Percentiles rank a stretch among this genome's conserved stretches.
These are phyloP conservation scores for Grammomys surdaster DNA, from an alignment of 2,113 vertebrate species.

Conservation along the genomic window DNA sequence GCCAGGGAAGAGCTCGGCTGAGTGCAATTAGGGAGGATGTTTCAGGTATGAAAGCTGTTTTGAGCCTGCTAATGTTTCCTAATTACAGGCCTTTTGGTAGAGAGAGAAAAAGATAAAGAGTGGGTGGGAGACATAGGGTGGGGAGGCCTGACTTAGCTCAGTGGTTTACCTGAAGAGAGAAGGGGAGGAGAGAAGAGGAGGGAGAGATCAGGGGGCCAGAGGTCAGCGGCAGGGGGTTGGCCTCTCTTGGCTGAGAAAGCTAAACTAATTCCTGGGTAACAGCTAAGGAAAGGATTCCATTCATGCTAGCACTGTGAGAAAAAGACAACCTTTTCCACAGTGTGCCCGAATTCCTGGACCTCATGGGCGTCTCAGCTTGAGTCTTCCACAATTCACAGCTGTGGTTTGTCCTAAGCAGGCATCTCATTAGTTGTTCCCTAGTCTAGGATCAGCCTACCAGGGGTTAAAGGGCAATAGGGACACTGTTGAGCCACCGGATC, in stretches of 20 bases:
- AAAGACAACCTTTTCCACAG: not conserved
- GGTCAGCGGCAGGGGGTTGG: not conserved
- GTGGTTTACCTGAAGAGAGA: constrained; percentile 64
- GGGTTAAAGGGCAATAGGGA: not conserved
- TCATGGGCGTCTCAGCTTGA: not conserved
- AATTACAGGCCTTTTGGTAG: constrained; percentile 91
- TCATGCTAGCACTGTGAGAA: not conserved
- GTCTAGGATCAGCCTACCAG: not conserved
- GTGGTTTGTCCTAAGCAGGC: not conserved
- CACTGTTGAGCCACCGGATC: too few relatives aligned
- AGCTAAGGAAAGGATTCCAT: not conserved
- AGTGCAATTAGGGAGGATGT: constrained; percentile 91
- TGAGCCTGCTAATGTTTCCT: constrained; percentile 91
- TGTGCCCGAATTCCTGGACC: not conserved
- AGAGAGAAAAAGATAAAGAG: constrained; percentile 81
- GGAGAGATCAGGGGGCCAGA: not conserved
- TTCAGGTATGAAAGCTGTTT: constrained; percentile 92
- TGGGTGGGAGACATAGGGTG: constrained; percentile 76
- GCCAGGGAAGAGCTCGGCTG: constrained; percentile 90
- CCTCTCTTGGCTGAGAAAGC: constrained; percentile 1
- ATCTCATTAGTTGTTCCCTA: not conserved
- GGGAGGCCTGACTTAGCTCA: constrained; percentile 56
- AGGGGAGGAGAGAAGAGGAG: not conserved
- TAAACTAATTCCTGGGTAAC: constrained; percentile 37
- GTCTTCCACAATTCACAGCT: not conserved